Conservation (phyloP, 2,888 invertebrate genomes). For the Phaonia tiefii region DNA sequence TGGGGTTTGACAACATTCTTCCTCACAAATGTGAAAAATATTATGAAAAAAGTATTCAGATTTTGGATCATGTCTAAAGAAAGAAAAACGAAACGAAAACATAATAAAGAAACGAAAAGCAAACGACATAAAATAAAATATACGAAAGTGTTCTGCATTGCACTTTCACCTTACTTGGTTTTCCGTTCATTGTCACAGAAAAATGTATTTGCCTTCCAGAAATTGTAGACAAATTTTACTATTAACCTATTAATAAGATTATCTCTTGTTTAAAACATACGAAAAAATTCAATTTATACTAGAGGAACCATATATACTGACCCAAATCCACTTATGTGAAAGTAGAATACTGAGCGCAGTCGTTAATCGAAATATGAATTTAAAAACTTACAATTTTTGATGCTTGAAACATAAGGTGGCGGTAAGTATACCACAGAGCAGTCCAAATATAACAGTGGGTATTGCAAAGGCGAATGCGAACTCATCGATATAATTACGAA, state of each 20-base stretch:
- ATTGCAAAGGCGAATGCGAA: conserved; percentile 86
- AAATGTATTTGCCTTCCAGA: no score
- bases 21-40: conserved; percentile 87
- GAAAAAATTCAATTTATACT: conserved; percentile 2
- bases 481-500: conserved; percentile 86
- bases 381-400: conserved; percentile 86
- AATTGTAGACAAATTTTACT: no score
- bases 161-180: no score
- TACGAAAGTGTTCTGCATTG: neutral
- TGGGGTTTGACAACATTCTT: conserved; percentile 75
- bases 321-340: conserved; percentile 19
- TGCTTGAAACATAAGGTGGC: conserved; percentile 89
- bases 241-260: no score
- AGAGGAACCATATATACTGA: conserved; percentile 3
- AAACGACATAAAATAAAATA: neutral
- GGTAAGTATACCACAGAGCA: conserved; percentile 85
- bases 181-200: no score
- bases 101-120: conserved; percentile 53
- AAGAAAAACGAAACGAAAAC: conserved; percentile 63
- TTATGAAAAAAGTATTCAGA: conserved; percentile 86
- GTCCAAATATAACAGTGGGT: conserved; percentile 85
- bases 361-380: neutral
- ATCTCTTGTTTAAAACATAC: conserved; percentile 65
- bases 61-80: conserved; percentile 84
- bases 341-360: no score